These are phyloP conservation scores for Ooceraea biroi DNA, from an alignment of 1,140 invertebrate genomes.

Conservation along the genomic window DNA sequence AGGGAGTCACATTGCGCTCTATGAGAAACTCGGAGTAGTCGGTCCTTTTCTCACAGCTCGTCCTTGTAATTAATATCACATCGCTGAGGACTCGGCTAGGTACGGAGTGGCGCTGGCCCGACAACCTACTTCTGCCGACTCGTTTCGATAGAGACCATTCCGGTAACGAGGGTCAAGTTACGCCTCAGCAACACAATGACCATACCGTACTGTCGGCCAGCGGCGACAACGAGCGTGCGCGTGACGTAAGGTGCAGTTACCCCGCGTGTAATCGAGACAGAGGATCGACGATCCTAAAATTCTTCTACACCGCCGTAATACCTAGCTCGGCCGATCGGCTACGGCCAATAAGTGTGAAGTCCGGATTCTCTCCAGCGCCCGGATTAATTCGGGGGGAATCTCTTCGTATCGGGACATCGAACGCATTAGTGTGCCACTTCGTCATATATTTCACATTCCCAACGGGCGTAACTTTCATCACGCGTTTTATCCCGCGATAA, in stretches of 20 bases:
- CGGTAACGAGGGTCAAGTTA: conserved; percentile 70
- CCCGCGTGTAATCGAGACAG: conserved; percentile 54
- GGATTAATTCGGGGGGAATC: conserved; percentile 1
- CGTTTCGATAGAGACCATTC: conserved; percentile 55
- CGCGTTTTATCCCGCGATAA: not conserved
- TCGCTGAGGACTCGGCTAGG: conserved; percentile 7
- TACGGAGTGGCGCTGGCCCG: not conserved
- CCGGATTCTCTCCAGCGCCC: not conserved
- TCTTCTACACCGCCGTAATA: conserved; percentile 8
- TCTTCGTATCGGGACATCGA: not conserved
- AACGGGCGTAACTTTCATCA: too few species aligned
- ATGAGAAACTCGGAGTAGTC: not conserved
- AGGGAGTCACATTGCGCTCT: not conserved
- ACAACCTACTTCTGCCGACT: conserved; percentile 64
- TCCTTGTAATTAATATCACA: conserved; percentile 57
- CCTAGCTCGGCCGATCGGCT: not conserved
- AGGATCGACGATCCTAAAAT: conserved; percentile 47
- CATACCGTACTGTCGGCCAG: conserved; percentile 28
- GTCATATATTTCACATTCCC: not conserved
- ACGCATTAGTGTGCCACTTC: conserved; percentile 11
- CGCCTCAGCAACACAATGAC: conserved; percentile 61
- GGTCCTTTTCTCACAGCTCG: conserved; percentile 29
- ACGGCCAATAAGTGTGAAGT: conserved; percentile 3
- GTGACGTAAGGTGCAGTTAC: conserved; percentile 62
- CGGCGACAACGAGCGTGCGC: conserved; percentile 37